These are phyloP conservation scores for Otis tarda DNA, from an alignment of 2,113 vertebrate species.

Conservation along the genomic window DNA sequence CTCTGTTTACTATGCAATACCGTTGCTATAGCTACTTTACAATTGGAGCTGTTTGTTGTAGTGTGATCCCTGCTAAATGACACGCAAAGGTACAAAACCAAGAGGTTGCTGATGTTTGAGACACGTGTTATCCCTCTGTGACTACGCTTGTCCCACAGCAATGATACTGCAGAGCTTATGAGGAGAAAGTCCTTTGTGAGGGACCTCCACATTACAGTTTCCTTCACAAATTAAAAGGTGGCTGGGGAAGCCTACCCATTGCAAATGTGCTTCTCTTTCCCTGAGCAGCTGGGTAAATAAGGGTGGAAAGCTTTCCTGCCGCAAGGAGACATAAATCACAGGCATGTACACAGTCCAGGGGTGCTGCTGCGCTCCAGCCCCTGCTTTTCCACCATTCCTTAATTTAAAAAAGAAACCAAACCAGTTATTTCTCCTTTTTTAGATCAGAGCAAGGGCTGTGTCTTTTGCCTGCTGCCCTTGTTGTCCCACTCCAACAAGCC, in stretches of 20 bases:
- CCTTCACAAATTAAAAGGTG: neutral
- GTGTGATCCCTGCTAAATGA: neutral
- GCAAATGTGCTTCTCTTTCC: neutral
- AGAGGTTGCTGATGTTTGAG: neutral
- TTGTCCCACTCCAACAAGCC: neutral
- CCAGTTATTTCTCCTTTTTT: neutral
- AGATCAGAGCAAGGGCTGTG: neutral
- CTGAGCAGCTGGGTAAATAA: neutral
- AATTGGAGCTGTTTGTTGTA: neutral
- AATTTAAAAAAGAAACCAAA: neutral
- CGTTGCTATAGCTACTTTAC: neutral
- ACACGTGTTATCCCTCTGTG: neutral
- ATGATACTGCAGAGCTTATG: neutral
- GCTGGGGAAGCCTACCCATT: fast-evolving
- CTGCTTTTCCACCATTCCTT: neutral
- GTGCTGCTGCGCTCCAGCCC: neutral
- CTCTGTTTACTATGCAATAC: neutral
- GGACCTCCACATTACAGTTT: neutral
- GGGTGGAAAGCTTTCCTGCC: neutral
- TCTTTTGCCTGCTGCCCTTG: neutral
- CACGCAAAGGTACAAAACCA: neutral
- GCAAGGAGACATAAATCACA: neutral
- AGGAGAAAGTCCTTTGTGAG: neutral
- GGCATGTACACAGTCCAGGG: neutral
- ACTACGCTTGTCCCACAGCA: neutral